Base-by-base conservation (phyloP, 1,140 invertebrate genomes). In the Trinorchestia longiramus region DNA sequence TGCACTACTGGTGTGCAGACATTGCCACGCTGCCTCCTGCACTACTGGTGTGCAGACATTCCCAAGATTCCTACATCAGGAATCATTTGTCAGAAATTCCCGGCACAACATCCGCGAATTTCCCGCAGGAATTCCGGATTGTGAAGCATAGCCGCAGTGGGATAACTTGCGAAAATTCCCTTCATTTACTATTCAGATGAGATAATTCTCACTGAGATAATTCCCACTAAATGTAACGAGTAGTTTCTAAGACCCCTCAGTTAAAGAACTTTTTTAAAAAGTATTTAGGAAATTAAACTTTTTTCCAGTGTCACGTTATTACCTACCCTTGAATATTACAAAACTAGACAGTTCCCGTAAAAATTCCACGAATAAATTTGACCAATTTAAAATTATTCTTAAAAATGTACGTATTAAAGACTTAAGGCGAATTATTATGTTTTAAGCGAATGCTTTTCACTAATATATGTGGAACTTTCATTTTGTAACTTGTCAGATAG, bases 41-140 rank as follows among this genome's bases (percentile, higher is more conserved):
- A 77, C 8, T 77, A 36, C 47, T 28, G 36, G 62, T 36, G 62
- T 77, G 3, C 15, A 23, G 62, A 3, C 36, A 77, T 23, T 3
- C 1, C 3, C 62, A 77, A 36, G 15, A 77, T 91, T 44, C 88
- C 43, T 42, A 43, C 88, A 91, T 47, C 43, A n/a, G 92, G 36
- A 43, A 45, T 36, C 92, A 94, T 94, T 94, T 47, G 92, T 94
- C 43, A 45, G 43, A 43, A 43, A 94, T 94, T 94, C 43, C 92
- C 43, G 43, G 92, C 92, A 94, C 92, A 94, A 94, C 92, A 94
- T 94, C 92, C 92, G 43, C 11, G 92, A 94, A 94, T 94, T 94
- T 94, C 92, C 92, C 92, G 15, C 43, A 44, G 92, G 92, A 94
- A 15, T n/a, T 94, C 92, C 44, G 92, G 41, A 45, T 94, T 43